Evolutionary conservation across 2,888 invertebrate genomes (phyloP), one percentile per base, ranked within the genome.

Genomic region (Polydrusus pterygomalis): DNA sequence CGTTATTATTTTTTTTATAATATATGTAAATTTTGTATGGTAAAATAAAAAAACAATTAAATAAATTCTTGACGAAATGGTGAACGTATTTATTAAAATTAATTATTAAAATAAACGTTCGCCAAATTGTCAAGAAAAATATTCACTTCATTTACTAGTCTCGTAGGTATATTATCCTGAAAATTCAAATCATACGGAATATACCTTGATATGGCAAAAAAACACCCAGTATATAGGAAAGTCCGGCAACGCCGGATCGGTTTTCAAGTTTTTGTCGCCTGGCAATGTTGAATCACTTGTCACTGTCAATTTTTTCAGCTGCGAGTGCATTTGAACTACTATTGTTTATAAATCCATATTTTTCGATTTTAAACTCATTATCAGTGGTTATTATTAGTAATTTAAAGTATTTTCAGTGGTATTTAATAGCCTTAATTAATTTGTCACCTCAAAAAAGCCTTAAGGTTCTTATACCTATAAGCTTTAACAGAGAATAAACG

Each of bases 291-390:
- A 20, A 51, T 9, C 20, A 11, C 20, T 2, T 54, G 58, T 15
- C 17, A 40, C 10, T 60, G 58, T 60, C 58, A 58, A 56, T 15
- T 54, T 8, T 34, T 11, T 38, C 58, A 17, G 38, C 38, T 60
- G 58, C 17, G 18, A 60, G 49, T 65, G 51, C 13, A 54, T 67
- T 67, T 67, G 67, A 67, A 67, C 67, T 67, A 67, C 67, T 67
- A 67, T 71, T 71, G 71, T 71, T 71, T 71, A 71, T 71, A 56
- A 63, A 63, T 54, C 71, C 71, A 64, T 71, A 64, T 71, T 64
- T 71, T 17, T 71, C 63, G 40, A 71, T 62, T 54, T 71, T 71
- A 71, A 63, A 71, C 54, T 38, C 18, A 71, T 54, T 51, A 64
- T 40, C 64, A 63, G 51, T 64, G 51, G 62, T 43, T 30, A 71